A percentile compares a stretch with the other conserved stretches of the same genome.
phyloP scores from a whole-genome alignment of 2,888 invertebrate genomes.

The Lingula anatina region DNA sequence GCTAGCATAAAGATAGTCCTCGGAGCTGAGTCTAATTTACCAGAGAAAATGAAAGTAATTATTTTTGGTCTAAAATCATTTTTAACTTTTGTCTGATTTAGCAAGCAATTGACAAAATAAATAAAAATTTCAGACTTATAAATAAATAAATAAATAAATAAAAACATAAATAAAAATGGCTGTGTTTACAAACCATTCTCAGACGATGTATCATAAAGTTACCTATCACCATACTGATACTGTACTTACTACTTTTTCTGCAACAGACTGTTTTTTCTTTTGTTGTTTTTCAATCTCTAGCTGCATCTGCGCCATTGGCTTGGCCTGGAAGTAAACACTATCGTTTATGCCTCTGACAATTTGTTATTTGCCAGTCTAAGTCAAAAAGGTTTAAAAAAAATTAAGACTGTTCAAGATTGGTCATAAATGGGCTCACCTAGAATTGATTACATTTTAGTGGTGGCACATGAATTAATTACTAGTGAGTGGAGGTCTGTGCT shows the following conservation, averaged over 20 bases:
- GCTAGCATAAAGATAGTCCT: too few relatives aligned
- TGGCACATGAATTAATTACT: too few relatives aligned
- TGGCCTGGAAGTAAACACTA: constrained; percentile 32
- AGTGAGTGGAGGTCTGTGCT: too few relatives aligned
- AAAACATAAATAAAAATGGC: neutral
- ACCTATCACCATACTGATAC: neutral
- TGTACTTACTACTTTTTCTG: constrained; percentile 34
- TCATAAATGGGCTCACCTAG: neutral
- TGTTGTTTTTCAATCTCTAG: constrained; percentile 45
- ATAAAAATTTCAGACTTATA: neutral
- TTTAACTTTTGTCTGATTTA: too few relatives aligned
- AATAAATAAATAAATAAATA: constrained; percentile 2
- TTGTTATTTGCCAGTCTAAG: too few relatives aligned
- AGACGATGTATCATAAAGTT: neutral
- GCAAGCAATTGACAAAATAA: neutral
- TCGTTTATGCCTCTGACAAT: too few relatives aligned
- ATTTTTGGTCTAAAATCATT: too few relatives aligned
- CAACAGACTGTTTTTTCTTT: constrained; percentile 43
- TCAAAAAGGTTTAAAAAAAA: neutral
- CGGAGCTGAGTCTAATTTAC: too few relatives aligned
- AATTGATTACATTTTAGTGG: neutral
- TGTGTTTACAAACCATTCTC: neutral
- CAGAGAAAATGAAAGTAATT: too few relatives aligned
- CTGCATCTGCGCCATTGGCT: constrained; percentile 50
- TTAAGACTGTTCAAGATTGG: neutral